Evolutionary conservation across 2,113 vertebrate species (phyloP).

Genomic region (Cryptotis parvus): DNA sequence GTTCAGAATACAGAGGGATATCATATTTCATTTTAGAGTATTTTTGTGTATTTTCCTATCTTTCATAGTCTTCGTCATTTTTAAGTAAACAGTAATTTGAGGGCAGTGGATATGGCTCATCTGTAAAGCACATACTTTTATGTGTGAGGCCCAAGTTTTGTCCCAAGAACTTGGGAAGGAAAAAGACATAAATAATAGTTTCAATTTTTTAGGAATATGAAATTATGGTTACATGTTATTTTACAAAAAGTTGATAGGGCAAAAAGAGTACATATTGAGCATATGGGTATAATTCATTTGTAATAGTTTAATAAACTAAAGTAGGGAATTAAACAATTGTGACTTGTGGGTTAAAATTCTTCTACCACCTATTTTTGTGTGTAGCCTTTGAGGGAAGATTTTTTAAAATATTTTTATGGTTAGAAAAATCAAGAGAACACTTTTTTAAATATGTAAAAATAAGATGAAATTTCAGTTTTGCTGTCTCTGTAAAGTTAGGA

Average conservation of each 20-base stretch:
- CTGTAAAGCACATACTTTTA: background rate
- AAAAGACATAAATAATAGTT: too few species aligned
- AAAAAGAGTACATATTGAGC: background rate
- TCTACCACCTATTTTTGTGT: background rate
- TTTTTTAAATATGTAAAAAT: conserved; percentile 22
- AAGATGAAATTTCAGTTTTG: conserved; percentile 7
- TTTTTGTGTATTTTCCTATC: background rate
- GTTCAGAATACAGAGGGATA: background rate
- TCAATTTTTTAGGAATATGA: background rate
- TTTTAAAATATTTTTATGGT: background rate
- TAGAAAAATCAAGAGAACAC: background rate
- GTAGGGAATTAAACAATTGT: background rate
- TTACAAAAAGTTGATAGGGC: background rate
- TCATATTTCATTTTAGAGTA: background rate
- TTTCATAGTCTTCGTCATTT: background rate
- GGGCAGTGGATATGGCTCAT: background rate
- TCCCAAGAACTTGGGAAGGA: background rate
- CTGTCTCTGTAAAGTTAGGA: background rate
- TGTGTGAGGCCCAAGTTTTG: background rate
- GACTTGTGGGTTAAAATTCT: background rate
- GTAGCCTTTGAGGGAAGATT: background rate
- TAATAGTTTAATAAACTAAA: background rate
- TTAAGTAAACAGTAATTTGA: background rate
- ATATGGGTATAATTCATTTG: conserved; percentile 13
- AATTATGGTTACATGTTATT: background rate